Evolutionary conservation across 1,140 invertebrate genomes (phyloP).

Genomic region (Plectrocnemia conspersa): DNA sequence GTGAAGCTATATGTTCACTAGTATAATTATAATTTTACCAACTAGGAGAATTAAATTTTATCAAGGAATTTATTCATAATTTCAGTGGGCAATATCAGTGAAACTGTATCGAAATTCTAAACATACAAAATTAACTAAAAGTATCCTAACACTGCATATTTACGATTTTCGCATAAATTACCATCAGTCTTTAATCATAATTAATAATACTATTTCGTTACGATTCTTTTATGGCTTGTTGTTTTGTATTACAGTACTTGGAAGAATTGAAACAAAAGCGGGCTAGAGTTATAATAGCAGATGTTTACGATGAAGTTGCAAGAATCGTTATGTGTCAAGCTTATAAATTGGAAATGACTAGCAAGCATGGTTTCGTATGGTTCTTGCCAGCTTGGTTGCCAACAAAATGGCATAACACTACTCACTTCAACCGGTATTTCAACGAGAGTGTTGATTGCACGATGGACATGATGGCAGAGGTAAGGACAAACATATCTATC

Average conservation of each 20-base stretch:
- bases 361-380: slow-evolving; percentile 71
- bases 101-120: too few species aligned
- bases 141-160: too few species aligned
- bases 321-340: slow-evolving; percentile 73
- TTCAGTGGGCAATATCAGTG: too few species aligned
- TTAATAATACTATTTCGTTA: too few species aligned
- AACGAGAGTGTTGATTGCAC: slow-evolving; percentile 57
- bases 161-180: too few species aligned
- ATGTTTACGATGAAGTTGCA: slow-evolving; percentile 63
- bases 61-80: too few species aligned
- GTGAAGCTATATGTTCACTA: too few species aligned
- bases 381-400: slow-evolving; percentile 73
- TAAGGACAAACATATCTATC: slow-evolving; percentile 22
- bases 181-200: too few species aligned
- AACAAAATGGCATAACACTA: slow-evolving; percentile 63
- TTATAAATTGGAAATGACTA: slow-evolving; percentile 63
- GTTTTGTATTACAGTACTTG: slow-evolving; percentile 57
- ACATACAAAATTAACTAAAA: too few species aligned
- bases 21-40: too few species aligned
- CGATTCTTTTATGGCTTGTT: slow-evolving; percentile 27
- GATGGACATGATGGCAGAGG: slow-evolving; percentile 58
- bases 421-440: slow-evolving; percentile 51
- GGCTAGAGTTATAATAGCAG: slow-evolving; percentile 73
- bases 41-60: too few species aligned
- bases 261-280: slow-evolving; percentile 61